Percentiles rank a stretch among this genome's conserved stretches.
These are phyloP conservation scores for Acropora yongei DNA, from an alignment of 64 coral and sea anemone species.

Conservation along the genomic window DNA sequence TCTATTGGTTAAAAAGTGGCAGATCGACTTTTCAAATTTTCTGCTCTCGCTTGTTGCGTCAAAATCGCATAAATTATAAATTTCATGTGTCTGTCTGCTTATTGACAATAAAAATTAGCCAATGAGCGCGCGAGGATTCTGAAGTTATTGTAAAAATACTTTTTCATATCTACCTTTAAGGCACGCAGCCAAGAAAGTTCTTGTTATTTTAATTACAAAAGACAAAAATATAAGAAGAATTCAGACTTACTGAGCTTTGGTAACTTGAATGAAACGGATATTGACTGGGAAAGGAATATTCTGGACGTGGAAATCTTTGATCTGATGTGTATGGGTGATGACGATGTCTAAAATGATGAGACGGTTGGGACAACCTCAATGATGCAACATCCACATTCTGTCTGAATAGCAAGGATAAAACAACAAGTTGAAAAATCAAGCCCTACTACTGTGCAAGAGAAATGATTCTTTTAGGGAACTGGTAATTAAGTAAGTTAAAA, in stretches of 20 bases:
- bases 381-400: constrained; percentile 17
- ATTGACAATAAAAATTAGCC: too few species aligned
- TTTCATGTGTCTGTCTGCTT: too few species aligned
- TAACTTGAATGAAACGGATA: constrained; percentile 14
- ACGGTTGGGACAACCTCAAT: not conserved
- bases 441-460: not conserved
- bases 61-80: too few species aligned
- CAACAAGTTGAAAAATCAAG: not conserved
- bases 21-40: too few species aligned
- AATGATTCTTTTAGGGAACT: not conserved
- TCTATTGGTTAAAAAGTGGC: too few species aligned
- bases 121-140: too few species aligned
- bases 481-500: too few species aligned
- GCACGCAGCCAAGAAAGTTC: too few species aligned
- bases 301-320: constrained; percentile 9
- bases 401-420: constrained; percentile 11
- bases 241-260: constrained; percentile 20
- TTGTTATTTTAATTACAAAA: too few species aligned
- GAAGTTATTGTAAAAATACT: too few species aligned
- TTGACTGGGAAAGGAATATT: constrained; percentile 1
- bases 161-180: too few species aligned
- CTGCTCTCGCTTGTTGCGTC: too few species aligned
- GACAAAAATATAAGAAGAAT: not conserved
- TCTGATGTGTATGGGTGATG: constrained; percentile 25
- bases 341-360: not conserved